A percentile compares a stretch with the other conserved stretches of the same genome.
These are phyloP conservation scores for Styela clava DNA, from an alignment of 23 tunicate species.

Conservation along the genomic window DNA sequence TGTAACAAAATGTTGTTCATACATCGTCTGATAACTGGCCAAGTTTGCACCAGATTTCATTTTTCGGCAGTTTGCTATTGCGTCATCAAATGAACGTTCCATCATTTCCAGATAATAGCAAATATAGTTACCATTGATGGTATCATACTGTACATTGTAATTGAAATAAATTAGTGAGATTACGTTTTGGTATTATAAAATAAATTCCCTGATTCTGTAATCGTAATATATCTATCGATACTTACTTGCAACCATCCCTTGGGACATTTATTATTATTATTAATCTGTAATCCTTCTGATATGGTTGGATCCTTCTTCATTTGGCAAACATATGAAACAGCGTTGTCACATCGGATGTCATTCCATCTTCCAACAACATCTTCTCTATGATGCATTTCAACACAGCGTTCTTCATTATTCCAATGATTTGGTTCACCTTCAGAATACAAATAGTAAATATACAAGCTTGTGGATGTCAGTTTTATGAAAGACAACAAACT, in stretches of 20 bases:
- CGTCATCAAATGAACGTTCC: conserved; percentile 58
- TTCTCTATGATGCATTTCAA: conserved; percentile 66
- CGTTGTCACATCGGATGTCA: conserved; percentile 54
- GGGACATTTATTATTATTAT: conserved; percentile 55
- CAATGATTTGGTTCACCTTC: conserved; percentile 78
- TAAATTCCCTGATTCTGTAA: not conserved
- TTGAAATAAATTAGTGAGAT: not conserved
- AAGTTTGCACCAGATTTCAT: conserved; percentile 43
- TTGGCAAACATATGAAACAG: conserved; percentile 56
- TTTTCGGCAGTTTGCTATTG: conserved; percentile 37
- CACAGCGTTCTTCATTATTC: conserved; percentile 75
- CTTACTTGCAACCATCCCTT: conserved; percentile 77
- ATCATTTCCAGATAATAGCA: conserved; percentile 61
- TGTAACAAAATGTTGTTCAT: conserved; percentile 70
- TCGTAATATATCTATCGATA: not conserved
- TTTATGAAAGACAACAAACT: not conserved
- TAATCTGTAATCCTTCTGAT: conserved; percentile 50
- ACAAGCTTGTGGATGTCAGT: not conserved
- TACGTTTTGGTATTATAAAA: no score
- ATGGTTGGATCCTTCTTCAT: conserved; percentile 54
- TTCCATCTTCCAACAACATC: conserved; percentile 74
- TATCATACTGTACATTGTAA: conserved; percentile 73
- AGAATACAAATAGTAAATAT: not conserved
- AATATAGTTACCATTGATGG: conserved; percentile 39
- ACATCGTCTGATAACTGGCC: conserved; percentile 65